These are phyloP conservation scores for Acrocephalus kingi DNA, from an alignment of 2,113 vertebrate species.

Conservation along the genomic window DNA sequence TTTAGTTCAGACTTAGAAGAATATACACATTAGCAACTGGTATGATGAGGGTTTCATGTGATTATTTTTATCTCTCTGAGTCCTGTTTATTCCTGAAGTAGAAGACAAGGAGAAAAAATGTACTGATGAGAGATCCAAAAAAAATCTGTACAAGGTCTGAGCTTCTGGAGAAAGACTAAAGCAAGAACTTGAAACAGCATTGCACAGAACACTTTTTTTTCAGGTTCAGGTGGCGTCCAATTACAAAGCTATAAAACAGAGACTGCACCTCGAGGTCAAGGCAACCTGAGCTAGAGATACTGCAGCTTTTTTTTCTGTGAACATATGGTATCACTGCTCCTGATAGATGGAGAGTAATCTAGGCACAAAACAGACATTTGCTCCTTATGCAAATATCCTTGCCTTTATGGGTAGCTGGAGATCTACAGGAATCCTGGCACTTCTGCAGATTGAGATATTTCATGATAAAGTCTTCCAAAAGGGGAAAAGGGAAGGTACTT, in stretches of 20 bases:
- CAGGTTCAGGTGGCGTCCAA: constrained; percentile 27
- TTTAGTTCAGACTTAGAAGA: not conserved
- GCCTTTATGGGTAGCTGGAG: constrained; percentile 40
- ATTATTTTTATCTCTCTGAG: not conserved
- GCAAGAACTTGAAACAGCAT: not conserved
- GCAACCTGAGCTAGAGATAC: constrained; percentile 57
- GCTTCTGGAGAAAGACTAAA: not conserved
- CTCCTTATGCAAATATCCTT: constrained; percentile 54
- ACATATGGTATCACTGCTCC: constrained; percentile 59
- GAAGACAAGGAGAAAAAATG: not conserved
- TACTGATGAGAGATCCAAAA: not conserved
- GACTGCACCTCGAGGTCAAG: constrained; percentile 36
- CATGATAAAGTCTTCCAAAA: not conserved
- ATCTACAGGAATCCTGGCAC: constrained; percentile 58
- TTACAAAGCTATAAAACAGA: constrained; percentile 46
- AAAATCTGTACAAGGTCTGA: not conserved
- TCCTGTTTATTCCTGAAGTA: not conserved
- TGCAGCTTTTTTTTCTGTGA: constrained; percentile 38
- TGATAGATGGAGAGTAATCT: constrained; percentile 53
- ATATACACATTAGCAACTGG: not conserved
- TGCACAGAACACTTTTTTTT: not conserved
- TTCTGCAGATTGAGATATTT: not conserved
- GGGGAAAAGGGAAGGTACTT: not conserved
- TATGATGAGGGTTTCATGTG: not conserved
- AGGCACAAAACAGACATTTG: constrained; percentile 65